A percentile compares a stretch with the other conserved stretches of the same genome.
Conservation (phyloP, 2,113 vertebrate species). For the Podarcis muralis region DNA sequence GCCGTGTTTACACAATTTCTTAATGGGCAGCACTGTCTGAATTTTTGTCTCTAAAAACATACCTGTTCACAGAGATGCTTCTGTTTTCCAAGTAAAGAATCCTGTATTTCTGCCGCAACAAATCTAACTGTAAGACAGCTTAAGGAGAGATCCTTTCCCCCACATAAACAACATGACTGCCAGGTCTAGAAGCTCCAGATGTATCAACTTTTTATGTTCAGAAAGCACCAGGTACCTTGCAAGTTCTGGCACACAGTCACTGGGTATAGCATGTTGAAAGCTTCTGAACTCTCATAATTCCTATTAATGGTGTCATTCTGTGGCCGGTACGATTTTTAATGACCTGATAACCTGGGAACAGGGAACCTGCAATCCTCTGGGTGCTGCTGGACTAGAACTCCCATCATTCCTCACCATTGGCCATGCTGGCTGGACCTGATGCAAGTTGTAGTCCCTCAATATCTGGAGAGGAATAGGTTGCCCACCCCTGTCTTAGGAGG, state of each 20-base stretch:
- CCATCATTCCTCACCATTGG: too few species aligned
- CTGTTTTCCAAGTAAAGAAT: background rate
- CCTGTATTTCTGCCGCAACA: background rate
- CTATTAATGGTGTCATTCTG: background rate
- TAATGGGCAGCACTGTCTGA: too few species aligned
- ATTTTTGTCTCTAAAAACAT: background rate
- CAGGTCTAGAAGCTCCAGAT: background rate
- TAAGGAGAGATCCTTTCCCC: background rate
- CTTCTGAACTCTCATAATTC: background rate
- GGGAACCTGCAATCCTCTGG: background rate
- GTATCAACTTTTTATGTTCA: background rate
- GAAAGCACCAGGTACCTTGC: background rate
- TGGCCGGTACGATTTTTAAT: background rate
- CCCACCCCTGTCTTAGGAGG: background rate
- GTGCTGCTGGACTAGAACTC: too few species aligned
- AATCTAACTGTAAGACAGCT: background rate
- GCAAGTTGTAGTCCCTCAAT: too few species aligned
- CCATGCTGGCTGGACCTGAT: too few species aligned
- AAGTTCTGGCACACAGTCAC: background rate
- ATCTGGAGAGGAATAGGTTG: background rate
- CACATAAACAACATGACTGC: background rate
- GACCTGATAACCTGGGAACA: background rate
- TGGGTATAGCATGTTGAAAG: background rate
- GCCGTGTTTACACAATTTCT: background rate
- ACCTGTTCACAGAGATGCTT: background rate